Percentiles rank a stretch among this genome's conserved stretches.
phyloP scores from a whole-genome alignment of 1,140 invertebrate genomes.

The Drosophila fuyamai region DNA sequence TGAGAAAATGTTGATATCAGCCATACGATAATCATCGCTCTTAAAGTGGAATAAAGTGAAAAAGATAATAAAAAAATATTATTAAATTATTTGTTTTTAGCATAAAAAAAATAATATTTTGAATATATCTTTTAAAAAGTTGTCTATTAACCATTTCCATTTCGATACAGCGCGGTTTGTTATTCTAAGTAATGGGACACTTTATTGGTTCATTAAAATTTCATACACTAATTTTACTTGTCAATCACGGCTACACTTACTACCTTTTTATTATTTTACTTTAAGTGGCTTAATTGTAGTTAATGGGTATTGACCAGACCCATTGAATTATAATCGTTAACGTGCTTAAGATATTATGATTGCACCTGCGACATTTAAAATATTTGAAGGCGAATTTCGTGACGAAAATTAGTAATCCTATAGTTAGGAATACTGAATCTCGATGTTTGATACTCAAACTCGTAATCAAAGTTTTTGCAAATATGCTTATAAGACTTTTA shows the following conservation, averaged over 20 bases:
- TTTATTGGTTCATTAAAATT: not conserved
- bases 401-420: too few relatives aligned
- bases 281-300: not conserved
- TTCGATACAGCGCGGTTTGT: too few relatives aligned
- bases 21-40: conserved; percentile 2
- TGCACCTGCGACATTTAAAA: too few relatives aligned
- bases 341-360: too few relatives aligned
- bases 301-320: too few relatives aligned
- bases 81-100: too few relatives aligned
- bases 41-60: not conserved
- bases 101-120: not conserved
- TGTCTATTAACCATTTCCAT: too few relatives aligned
- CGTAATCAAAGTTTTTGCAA: too few relatives aligned
- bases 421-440: too few relatives aligned
- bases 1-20: not conserved
- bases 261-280: not conserved
- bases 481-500: too few relatives aligned
- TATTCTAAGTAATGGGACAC: not conserved
- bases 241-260: not conserved
- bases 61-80: not conserved
- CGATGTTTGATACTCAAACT: too few relatives aligned
- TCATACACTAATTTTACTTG: not conserved
- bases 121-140: not conserved
- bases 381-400: too few relatives aligned
- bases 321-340: conserved; percentile 1